Evolutionary conservation across 2,888 invertebrate genomes (phyloP), one percentile per base, ranked within the genome.

Genomic region (Miltochrista miniata): DNA sequence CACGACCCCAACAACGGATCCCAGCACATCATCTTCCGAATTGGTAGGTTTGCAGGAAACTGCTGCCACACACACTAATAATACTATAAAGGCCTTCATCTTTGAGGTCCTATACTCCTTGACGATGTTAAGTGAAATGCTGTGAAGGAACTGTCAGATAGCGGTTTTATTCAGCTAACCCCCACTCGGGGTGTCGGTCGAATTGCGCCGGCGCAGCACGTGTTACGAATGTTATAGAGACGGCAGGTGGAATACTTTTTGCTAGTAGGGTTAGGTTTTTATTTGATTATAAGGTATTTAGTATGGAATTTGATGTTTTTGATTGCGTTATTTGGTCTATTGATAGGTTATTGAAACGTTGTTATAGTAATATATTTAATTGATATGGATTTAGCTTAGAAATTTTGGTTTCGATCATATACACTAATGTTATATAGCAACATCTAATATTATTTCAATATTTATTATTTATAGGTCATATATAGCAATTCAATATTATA

Each of bases 1-100:
- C 70, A 96, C 92, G 70, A 95, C 94, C 64, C 93, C 93, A 57
- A 95, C 84, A 44, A 95, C 95, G 37, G 93, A 93, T 43, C 93
- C 92, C 64, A 95, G 77, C 60, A 89, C 82, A 64, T 92, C 92
- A 43, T 93, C 93, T 48, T 93, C 92, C 50, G 93, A 93, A 40
- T 85, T 84, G 0, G 90, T 81, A 0, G 92, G 92, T 70, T 90
- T 92, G 47, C 87, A 83, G 56, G 77, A 80, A 51, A 87, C 92
- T 53, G 90, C 84, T 39, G 92, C 87, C 59, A 87, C 87, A 72
- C 92, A 90, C 74, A 93, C 84, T 75, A 93, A 65, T 61, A 92
- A 80, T 59, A 91, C 61, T 63, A 87, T 72, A 68, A 90, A 79
- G 69, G 77, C 75, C 86, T 91, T 93, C 84, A 93, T 93, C 59